phyloP scores from a whole-genome alignment of 2,888 invertebrate species.

The Ecdyonurus torrentis region DNA sequence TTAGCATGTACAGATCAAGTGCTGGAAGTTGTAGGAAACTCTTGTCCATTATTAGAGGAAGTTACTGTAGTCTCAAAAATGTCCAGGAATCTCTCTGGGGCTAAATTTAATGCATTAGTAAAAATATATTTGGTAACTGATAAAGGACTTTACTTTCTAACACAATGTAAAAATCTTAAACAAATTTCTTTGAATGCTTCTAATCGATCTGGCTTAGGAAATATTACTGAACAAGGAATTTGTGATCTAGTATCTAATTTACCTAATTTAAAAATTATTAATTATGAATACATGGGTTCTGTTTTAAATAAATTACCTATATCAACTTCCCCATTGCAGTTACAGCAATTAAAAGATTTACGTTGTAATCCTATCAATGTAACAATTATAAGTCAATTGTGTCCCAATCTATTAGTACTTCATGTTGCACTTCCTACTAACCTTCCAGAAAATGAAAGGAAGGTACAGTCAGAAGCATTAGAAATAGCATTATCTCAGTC shows the following conservation, averaged over 20 bases:
- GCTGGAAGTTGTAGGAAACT: slow-evolving; percentile 14
- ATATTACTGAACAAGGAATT: slow-evolving; percentile 15
- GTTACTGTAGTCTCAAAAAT: slow-evolving; percentile 14
- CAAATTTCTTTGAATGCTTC: slow-evolving; percentile 14
- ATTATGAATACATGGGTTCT: slow-evolving; percentile 14
- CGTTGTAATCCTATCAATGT: slow-evolving; percentile 12
- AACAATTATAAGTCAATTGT: slow-evolving; percentile 11
- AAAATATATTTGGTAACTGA: slow-evolving; percentile 15
- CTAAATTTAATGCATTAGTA: slow-evolving; percentile 14
- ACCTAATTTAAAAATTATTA: slow-evolving; percentile 12
- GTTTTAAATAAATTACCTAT: slow-evolving; percentile 14
- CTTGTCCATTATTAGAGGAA: slow-evolving; percentile 13
- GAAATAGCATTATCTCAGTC: not conserved
- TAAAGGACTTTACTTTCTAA: slow-evolving; percentile 13
- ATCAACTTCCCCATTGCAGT: slow-evolving; percentile 10
- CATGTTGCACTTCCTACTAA: slow-evolving; percentile 8
- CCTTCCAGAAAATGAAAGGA: not conserved
- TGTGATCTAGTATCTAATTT: slow-evolving; percentile 12
- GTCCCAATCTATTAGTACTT: slow-evolving; percentile 13
- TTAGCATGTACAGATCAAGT: slow-evolving; percentile 15
- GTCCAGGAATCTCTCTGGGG: slow-evolving; percentile 1
- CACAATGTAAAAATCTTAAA: slow-evolving; percentile 14
- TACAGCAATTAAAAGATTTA: slow-evolving; percentile 12
- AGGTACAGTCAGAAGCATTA: not conserved
- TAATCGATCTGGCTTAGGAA: slow-evolving; percentile 12